A percentile compares a stretch with the other conserved stretches of the same genome.
Conservation (phyloP, 1,140 invertebrate species). For the Phenacoccus solenopsis region DNA sequence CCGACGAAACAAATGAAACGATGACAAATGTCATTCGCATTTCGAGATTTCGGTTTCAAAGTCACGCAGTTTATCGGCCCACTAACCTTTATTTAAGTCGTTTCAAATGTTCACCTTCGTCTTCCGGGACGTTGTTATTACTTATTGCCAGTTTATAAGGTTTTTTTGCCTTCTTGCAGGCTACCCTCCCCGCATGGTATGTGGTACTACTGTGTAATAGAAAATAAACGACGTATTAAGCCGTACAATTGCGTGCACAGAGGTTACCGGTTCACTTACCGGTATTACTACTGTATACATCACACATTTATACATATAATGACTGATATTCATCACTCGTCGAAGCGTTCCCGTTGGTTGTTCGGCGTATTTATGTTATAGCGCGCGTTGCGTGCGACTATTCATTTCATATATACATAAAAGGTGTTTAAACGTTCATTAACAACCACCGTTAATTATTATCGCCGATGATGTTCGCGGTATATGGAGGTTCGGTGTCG, state of each 20-base stretch:
- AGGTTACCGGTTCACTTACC: slow-evolving; percentile 1
- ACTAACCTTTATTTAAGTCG: not conserved
- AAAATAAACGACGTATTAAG: slow-evolving; percentile 3
- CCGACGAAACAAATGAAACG: too few relatives aligned
- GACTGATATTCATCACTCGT: not conserved
- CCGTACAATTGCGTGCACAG: not conserved
- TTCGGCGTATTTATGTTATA: slow-evolving; percentile 4
- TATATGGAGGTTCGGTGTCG: too few relatives aligned
- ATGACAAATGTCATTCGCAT: not conserved
- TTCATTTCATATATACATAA: slow-evolving; percentile 3
- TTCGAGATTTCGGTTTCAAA: not conserved
- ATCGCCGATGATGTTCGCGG: too few relatives aligned
- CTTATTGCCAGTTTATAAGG: not conserved
- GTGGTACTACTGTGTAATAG: not conserved
- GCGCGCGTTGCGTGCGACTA: not conserved
- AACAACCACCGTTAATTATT: slow-evolving; percentile 2
- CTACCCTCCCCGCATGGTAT: not conserved
- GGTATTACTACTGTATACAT: slow-evolving; percentile 2
- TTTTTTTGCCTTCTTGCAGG: not conserved
- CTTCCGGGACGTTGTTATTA: not conserved
- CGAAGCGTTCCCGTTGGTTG: too few relatives aligned
- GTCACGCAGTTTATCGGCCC: not conserved
- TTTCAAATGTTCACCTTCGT: not conserved
- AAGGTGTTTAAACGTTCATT: slow-evolving; percentile 2
- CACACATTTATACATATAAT: not conserved